A percentile compares a stretch with the other conserved stretches of the same genome.
Evolutionary conservation across 2,888 invertebrate species (phyloP).

Genomic region (Sclerodermus sp.): DNA sequence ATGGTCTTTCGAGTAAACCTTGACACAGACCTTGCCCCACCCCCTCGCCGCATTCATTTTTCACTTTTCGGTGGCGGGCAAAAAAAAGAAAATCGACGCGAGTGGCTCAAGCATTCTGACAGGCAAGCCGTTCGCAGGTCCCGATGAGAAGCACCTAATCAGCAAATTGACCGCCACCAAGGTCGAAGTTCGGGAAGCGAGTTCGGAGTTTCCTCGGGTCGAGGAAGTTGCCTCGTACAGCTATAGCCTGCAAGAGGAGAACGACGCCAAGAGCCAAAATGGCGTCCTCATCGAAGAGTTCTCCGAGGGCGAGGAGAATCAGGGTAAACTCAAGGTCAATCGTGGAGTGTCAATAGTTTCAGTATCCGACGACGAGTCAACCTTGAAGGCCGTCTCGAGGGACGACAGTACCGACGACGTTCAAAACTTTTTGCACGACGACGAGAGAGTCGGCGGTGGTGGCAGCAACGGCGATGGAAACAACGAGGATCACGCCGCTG

Average conservation of each 20-base stretch:
- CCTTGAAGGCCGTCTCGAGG: conserved; percentile 63
- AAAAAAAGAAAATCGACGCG: too few relatives aligned
- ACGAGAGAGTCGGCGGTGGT: conserved; percentile 31
- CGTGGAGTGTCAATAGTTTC: conserved; percentile 70
- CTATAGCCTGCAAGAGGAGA: conserved; percentile 62
- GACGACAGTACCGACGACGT: conserved; percentile 66
- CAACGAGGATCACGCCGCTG: conserved; percentile 25
- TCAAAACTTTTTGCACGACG: conserved; percentile 26
- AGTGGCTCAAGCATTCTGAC: neutral
- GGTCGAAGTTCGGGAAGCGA: conserved; percentile 62
- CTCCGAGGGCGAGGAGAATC: conserved; percentile 58
- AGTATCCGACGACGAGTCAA: conserved; percentile 67
- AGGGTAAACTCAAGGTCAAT: conserved; percentile 53
- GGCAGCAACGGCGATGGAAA: too few relatives aligned
- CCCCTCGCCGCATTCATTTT: too few relatives aligned
- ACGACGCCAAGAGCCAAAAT: conserved; percentile 38
- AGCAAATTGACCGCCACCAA: conserved; percentile 68
- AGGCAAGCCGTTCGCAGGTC: conserved; percentile 61
- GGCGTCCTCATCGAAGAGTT: conserved; percentile 55
- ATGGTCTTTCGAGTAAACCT: too few relatives aligned
- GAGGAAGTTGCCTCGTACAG: conserved; percentile 67
- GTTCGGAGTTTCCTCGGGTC: conserved; percentile 61
- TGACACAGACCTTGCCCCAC: too few relatives aligned
- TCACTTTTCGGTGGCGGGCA: too few relatives aligned
- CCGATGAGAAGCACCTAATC: conserved; percentile 68